Evolutionary conservation across 1,140 invertebrate species (phyloP), one percentile per base, ranked within the genome.

Genomic region (Sycophila sp.): DNA sequence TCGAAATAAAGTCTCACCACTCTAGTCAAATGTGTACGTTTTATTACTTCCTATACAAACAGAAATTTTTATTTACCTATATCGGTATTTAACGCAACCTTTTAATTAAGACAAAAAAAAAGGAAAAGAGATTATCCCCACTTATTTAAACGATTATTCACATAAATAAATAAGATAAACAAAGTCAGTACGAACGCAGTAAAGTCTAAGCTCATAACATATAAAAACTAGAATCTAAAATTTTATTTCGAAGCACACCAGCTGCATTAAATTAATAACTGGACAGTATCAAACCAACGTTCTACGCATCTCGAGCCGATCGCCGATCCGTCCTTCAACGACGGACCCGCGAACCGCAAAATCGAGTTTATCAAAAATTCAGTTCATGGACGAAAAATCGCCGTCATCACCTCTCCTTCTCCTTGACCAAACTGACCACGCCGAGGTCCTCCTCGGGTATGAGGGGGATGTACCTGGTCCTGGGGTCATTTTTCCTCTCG

Each of bases 391-490:
- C n/a, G n/a, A n/a, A n/a, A n/a, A n/a, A n/a, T n/a, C 24, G 2
- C n/a, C 5, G n/a, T 69, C 26, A 69, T 69, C 56, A 69, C 58
- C 67, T 56, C 32, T 69, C 34, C n/a, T 47, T 45, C 13, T 63
- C 59, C 5, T 55, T 36, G 15, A 26, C n/a, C 0, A 26, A 1
- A 2, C 4, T 6, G 4, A 0, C n/a, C 1, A 72, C 73, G 4
- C 75, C 75, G 6, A 80, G 66, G 36, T 86, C 85, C 36, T 86
- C 84, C 24, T 82, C 80, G 0, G 83, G 80, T 28, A 85, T 78
- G 24, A 86, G 45, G 28, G 85, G 85, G 71, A 86, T 86, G 47
- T 86, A 86, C 36, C 83, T 82, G 4, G 83, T 86, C 38, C 80
- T 78, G 4, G 81, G 82, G 71, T 86, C 83, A 11, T 78, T 84